Percentiles rank a stretch among this genome's conserved stretches.
Evolutionary conservation across 1,140 invertebrate species (phyloP).

Genomic region (Triops cancriformis): DNA sequence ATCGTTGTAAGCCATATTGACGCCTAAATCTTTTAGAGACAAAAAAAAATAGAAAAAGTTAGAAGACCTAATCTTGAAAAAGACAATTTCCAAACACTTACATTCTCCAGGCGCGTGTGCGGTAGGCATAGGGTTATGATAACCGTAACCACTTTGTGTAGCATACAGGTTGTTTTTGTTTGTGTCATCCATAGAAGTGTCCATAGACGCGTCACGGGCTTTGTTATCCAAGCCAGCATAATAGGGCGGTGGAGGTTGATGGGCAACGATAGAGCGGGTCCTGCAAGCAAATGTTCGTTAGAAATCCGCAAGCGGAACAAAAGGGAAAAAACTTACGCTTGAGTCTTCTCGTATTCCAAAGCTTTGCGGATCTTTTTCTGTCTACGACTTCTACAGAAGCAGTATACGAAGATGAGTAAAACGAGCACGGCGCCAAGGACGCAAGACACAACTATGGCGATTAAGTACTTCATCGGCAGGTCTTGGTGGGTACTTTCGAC

Average conservation of each 20-base stretch:
- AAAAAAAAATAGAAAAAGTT: neutral
- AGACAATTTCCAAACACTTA: slow-evolving; percentile 16
- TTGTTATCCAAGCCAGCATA: slow-evolving; percentile 81
- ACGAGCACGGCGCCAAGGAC: slow-evolving; percentile 69
- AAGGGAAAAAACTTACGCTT: slow-evolving; percentile 21
- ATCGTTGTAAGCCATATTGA: slow-evolving; percentile 79
- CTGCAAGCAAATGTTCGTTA: slow-evolving; percentile 36
- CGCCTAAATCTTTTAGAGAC: slow-evolving; percentile 47
- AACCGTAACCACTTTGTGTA: slow-evolving; percentile 70
- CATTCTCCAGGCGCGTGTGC: slow-evolving; percentile 26
- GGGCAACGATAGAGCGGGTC: slow-evolving; percentile 61
- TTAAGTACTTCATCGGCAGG: slow-evolving; percentile 63
- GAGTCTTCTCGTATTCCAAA: slow-evolving; percentile 73
- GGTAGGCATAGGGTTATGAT: slow-evolving; percentile 47
- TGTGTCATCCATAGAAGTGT: slow-evolving; percentile 64
- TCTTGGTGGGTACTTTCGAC: neutral
- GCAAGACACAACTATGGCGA: slow-evolving; percentile 70
- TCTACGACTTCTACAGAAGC: slow-evolving; percentile 64
- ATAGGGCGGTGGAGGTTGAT: slow-evolving; percentile 72
- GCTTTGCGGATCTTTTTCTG: slow-evolving; percentile 74
- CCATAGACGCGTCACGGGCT: slow-evolving; percentile 69
- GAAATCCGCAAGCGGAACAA: slow-evolving; percentile 25
- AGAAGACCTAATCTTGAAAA: neutral
- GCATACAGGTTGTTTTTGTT: slow-evolving; percentile 65
- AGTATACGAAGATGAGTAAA: slow-evolving; percentile 69